These are phyloP conservation scores for Holocentrus rufus DNA, from an alignment of 2,797 vertebrate genomes.

Conservation along the genomic window DNA sequence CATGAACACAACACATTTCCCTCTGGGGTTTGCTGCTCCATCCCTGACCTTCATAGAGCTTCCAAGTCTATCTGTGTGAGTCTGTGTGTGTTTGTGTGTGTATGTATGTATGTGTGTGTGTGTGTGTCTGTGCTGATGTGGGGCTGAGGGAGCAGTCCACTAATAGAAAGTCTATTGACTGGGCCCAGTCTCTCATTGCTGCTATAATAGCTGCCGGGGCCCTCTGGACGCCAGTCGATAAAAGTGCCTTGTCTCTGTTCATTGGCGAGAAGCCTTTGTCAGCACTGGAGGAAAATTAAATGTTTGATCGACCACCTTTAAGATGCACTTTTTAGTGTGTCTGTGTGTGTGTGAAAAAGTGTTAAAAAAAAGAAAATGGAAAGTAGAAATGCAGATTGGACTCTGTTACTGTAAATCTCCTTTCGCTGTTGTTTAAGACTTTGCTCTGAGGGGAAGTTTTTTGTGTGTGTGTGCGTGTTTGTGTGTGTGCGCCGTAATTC, in stretches of 20 bases:
- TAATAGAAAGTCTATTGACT: slow-evolving; percentile 83
- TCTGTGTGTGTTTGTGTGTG: background rate
- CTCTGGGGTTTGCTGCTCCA: slow-evolving; percentile 55
- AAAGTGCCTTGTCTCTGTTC: slow-evolving; percentile 71
- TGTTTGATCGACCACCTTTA: slow-evolving; percentile 78
- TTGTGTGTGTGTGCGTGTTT: slow-evolving; percentile 22
- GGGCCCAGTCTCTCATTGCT: slow-evolving; percentile 74
- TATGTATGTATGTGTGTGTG: background rate
- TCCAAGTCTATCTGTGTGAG: slow-evolving; percentile 17
- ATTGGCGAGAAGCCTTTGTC: slow-evolving; percentile 75
- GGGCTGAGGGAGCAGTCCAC: slow-evolving; percentile 68
- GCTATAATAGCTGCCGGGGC: slow-evolving; percentile 76
- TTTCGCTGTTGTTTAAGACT: slow-evolving; percentile 40
- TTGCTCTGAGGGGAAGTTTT: slow-evolving; percentile 14
- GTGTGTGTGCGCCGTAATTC: slow-evolving; percentile 51
- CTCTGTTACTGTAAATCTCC: slow-evolving; percentile 46
- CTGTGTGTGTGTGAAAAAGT: background rate
- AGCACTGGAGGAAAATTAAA: slow-evolving; percentile 79
- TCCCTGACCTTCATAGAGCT: slow-evolving; percentile 63
- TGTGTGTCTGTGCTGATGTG: slow-evolving; percentile 57
- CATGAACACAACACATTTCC: slow-evolving; percentile 35
- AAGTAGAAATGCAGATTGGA: slow-evolving; percentile 33
- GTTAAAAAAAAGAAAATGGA: slow-evolving; percentile 22
- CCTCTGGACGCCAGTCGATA: slow-evolving; percentile 76
- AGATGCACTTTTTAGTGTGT: slow-evolving; percentile 43